phyloP scores from a whole-genome alignment of 2,113 vertebrate species.

The Lepidothrix coronata region DNA sequence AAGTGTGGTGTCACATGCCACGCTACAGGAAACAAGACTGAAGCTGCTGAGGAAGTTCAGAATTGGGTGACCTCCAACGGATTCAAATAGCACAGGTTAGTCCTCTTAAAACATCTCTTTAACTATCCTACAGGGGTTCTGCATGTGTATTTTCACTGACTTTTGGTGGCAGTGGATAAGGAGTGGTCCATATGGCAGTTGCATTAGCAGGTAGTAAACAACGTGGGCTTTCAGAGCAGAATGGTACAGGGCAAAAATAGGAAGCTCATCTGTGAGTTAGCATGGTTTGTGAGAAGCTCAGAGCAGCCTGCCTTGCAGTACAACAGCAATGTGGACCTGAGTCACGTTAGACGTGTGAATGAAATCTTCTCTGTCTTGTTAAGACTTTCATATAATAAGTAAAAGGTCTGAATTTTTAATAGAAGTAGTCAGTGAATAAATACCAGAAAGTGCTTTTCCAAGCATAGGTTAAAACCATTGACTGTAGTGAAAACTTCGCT shows the following conservation, averaged over 20 bases:
- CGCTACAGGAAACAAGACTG: constrained; percentile 71
- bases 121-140: neutral
- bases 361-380: neutral
- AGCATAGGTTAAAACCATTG: neutral
- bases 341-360: neutral
- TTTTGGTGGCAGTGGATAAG: neutral
- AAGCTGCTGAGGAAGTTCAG: constrained; percentile 66
- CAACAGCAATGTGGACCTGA: neutral
- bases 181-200: neutral
- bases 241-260: neutral
- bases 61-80: neutral
- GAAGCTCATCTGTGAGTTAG: neutral
- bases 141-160: neutral
- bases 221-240: neutral
- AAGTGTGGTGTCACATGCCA: constrained; percentile 71
- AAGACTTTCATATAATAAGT: neutral
- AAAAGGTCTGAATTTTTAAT: neutral
- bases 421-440: neutral
- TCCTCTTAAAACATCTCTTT: neutral
- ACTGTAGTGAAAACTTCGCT: neutral
- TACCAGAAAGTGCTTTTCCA: neutral
- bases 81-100: constrained; percentile 72
- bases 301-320: constrained; percentile 10
- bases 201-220: neutral
- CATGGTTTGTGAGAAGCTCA: neutral